Percentiles rank a stretch among this genome's conserved stretches.
Evolutionary conservation across 2,797 vertebrate species (phyloP).

Genomic region (Heliangelus exortis): DNA sequence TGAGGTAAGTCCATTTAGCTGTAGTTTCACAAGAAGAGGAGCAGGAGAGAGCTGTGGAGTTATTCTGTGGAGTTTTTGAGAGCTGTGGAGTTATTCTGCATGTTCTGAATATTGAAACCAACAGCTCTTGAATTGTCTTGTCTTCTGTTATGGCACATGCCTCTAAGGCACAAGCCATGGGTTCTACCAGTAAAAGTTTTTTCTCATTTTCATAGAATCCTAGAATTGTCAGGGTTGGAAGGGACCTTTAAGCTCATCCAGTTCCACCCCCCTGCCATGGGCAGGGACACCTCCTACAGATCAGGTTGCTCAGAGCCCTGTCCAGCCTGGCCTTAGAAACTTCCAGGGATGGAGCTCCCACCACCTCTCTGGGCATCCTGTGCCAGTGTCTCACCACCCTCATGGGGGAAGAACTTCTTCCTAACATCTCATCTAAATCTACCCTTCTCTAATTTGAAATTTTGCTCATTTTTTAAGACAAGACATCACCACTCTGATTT

Average conservation of each 20-base stretch:
- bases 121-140: not conserved
- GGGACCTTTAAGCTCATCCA: no score
- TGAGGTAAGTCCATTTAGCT: not conserved
- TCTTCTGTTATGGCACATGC: not conserved
- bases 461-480: not conserved
- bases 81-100: not conserved
- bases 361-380: no score
- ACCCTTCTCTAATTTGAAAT: no score
- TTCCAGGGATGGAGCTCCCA: no score
- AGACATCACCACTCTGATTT: not conserved
- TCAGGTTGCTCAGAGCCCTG: no score
- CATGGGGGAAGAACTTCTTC: no score
- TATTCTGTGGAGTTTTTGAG: not conserved
- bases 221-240: no score
- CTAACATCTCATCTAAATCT: no score
- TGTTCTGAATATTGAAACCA: not conserved
- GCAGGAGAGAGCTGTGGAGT: not conserved
- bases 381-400: no score
- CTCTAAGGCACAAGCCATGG: rapidly evolving
- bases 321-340: no score
- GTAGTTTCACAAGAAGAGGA: not conserved
- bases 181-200: not conserved
- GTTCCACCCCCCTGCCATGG: no score
- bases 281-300: no score
- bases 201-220: not conserved